Evolutionary conservation across 2,888 invertebrate genomes (phyloP).

Genomic region (Alviniconcha strummeri): DNA sequence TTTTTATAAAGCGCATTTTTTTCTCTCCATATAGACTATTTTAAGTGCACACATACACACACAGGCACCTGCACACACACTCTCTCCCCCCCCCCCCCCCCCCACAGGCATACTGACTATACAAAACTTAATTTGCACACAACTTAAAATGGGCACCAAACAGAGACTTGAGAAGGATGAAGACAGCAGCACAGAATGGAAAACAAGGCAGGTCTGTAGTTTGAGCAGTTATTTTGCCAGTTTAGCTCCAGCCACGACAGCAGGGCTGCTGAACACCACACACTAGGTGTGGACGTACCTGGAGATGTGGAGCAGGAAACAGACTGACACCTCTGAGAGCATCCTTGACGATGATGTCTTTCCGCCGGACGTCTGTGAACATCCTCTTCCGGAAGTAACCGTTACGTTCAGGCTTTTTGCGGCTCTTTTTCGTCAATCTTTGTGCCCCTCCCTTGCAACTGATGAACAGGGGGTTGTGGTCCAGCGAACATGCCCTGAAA

Average conservation of each 20-base stretch:
- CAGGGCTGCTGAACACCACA: no score
- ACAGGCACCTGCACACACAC: background rate
- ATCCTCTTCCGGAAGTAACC: conserved; percentile 28
- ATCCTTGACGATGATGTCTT: conserved; percentile 50
- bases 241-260: no score
- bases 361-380: conserved; percentile 39
- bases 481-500: conserved; percentile 61
- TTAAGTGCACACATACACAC: background rate
- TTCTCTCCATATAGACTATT: no score
- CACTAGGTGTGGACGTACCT: conserved; percentile 35
- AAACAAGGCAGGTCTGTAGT: no score
- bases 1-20: no score
- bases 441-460: conserved; percentile 51
- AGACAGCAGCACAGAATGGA: no score
- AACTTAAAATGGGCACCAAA: no score
- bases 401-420: conserved; percentile 19
- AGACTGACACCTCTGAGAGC: conserved; percentile 53
- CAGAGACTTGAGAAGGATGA: no score
- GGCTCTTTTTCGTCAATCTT: conserved; percentile 4
- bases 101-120: background rate
- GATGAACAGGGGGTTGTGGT: conserved; percentile 65
- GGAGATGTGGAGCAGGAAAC: conserved; percentile 42
- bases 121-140: no score
- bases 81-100: background rate
- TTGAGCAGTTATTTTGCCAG: no score